Base-by-base conservation (phyloP, 2,888 invertebrate species). In the Caenorhabditis sulstoni region DNA sequence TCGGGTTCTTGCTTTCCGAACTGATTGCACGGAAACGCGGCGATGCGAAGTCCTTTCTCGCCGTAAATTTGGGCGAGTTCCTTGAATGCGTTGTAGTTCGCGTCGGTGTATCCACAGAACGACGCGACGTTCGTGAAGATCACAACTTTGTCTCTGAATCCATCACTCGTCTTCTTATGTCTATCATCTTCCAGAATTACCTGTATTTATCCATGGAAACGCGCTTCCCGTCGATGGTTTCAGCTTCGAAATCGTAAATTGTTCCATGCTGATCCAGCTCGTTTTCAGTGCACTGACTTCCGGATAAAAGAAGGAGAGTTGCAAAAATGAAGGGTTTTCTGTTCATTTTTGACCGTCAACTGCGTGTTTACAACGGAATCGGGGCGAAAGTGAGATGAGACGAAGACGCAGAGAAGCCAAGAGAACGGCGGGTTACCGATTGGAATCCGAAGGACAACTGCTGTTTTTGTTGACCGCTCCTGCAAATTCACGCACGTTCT, bases 1-100 rank as follows among this genome's bases (percentile, higher is more conserved):
- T 94, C 94, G 1, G 95, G 94, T 92, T 95, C 95, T 90, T 93
- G 92, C 75, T 90, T 88, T 39, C 91, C 92, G 88, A 95, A 95
- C 90, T 95, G 95, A 91, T 95, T 95, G 92, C 95, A 95, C 3
- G 95, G 95, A 91, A 95, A 95, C n/a, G 94, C 94, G 57, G 95
- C 92, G 88, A 95, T 94, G 81, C 93, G 92, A 45, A 95, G 92
- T 79, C 95, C 92, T 92, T 94, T 93, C 88, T 94, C 94, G 45
- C 93, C 92, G 87, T 93, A 94, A 90, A 94, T 93, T 75, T 94
- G 93, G 90, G 94, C 93, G 81, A 96, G 90, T 37, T 79, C 85
- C 81, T 94, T 94, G 75, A 95, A 92, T 90, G 95, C 94, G 81
- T 93, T 93, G 91, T 95, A 95, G 91, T 95, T 94, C 80, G 92